A percentile compares a stretch with the other conserved stretches of the same genome.
These are phyloP conservation scores for Cryptotermes secundus DNA, from an alignment of 1,140 invertebrate genomes.

Conservation along the genomic window DNA sequence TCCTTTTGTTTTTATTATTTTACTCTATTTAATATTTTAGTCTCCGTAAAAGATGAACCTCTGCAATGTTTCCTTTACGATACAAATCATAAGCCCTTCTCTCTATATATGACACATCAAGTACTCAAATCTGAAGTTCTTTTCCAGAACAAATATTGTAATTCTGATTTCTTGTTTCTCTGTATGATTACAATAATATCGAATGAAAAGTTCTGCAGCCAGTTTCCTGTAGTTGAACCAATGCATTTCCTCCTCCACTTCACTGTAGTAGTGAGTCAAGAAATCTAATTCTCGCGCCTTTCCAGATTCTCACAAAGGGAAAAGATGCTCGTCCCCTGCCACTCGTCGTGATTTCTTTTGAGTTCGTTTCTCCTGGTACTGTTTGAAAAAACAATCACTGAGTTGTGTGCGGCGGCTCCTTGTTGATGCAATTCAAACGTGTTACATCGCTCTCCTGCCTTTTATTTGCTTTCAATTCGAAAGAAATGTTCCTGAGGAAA, in stretches of 20 bases:
- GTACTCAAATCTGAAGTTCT: too few species aligned
- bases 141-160: too few species aligned
- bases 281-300: conserved; percentile 8
- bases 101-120: too few species aligned
- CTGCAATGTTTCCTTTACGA: too few species aligned
- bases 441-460: neutral
- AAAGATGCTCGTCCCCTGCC: neutral
- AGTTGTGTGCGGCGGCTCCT: neutral
- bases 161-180: too few species aligned
- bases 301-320: neutral
- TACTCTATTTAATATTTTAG: too few species aligned
- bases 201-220: neutral
- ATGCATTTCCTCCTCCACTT: neutral
- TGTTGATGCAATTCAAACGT: neutral
- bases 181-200: too few species aligned
- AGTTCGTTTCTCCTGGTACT: neutral
- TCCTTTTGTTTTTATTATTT: too few species aligned
- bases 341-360: conserved; percentile 10
- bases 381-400: neutral
- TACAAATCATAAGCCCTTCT: too few species aligned
- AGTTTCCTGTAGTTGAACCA: neutral
- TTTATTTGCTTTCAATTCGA: neutral
- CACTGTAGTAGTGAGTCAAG: neutral
- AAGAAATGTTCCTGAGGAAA: neutral
- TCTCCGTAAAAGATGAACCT: too few species aligned